Evolutionary conservation across 1,140 invertebrate species (phyloP), one percentile per base, ranked within the genome.

Genomic region (Bombus haemorrhoidalis): DNA sequence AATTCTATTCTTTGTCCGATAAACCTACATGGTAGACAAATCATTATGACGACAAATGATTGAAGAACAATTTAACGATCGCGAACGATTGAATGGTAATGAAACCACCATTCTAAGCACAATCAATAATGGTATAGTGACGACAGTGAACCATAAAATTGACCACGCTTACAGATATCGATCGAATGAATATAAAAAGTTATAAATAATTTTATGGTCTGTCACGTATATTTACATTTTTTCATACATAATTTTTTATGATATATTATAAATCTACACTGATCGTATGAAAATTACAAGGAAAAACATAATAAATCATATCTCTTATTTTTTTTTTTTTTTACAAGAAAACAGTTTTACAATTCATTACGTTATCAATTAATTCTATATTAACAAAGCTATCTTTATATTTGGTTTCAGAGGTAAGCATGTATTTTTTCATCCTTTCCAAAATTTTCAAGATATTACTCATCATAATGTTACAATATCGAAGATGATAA

Each of bases 71-170:
- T 81, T 81, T 69, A 71, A 78, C 47, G 59, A 62, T 43, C 47
- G 37, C n/a, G 12, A 72, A 41, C 68, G 28, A 72, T 72, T 72
- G 68, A 81, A 72, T 81, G 68, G 68, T 81, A 81, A 81, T 81
- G 68, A 72, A 81, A 41, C 9, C 32, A 47, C 66, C 43, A 53
- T 39, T 57, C n/a, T 39, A n/a, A 53, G 43, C 12, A 6, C 25
- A 37, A 25, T 69, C 43, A 25, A 22, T 57, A 71, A 80, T 71
- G 78, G 25, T n/a, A 15, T 18, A 69, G 37, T 80, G 43, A 69
- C 64, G 41, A 80, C 77, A 80, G n/a, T 80, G 64, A 53, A 34
- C 64, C 77, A 73, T 43, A 74, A 64, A 74, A 32, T 64, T 15
- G 9, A 47, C 3, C 1, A 15, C 12, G 32, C 2, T 43, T 66